Conservation (phyloP, 2,113 vertebrate genomes). For the Rhea pennata region DNA sequence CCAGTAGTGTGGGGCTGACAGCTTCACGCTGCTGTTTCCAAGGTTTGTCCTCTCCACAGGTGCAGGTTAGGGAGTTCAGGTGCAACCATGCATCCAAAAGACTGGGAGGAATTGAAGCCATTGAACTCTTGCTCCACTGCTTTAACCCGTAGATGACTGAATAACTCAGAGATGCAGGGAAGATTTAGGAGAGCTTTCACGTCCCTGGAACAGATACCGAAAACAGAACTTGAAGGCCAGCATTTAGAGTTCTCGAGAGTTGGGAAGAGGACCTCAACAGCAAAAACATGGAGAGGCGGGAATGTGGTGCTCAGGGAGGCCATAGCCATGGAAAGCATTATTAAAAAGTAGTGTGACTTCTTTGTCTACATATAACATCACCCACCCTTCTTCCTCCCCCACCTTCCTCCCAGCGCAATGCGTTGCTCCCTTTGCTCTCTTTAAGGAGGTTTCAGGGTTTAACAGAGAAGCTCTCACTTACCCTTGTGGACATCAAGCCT, state of each 20-base stretch:
- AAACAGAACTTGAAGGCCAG: neutral
- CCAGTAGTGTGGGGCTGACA: too few species aligned
- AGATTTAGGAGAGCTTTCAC: neutral
- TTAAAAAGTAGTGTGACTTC: neutral
- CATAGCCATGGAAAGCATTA: neutral
- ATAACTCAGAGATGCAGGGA: rapidly evolving
- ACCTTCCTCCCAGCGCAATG: rapidly evolving
- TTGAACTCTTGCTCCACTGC: too few species aligned
- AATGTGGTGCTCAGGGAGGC: neutral
- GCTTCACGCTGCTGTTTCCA: too few species aligned
- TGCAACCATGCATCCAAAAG: neutral
- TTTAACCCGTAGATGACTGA: neutral
- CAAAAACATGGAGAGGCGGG: neutral
- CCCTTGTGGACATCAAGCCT: too few species aligned
- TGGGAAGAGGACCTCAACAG: neutral
- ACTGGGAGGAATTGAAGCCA: neutral
- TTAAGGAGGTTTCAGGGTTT: neutral
- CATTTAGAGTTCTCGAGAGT: neutral
- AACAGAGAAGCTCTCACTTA: neutral
- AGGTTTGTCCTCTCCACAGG: too few species aligned
- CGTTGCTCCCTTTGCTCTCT: too few species aligned
- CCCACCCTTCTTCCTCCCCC: neutral
- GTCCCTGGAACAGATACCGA: neutral
- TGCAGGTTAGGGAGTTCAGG: too few species aligned
- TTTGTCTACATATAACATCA: neutral